These are phyloP conservation scores for Leontocebus nigricollis DNA, from an alignment of 2,797 vertebrate species.

Conservation along the genomic window DNA sequence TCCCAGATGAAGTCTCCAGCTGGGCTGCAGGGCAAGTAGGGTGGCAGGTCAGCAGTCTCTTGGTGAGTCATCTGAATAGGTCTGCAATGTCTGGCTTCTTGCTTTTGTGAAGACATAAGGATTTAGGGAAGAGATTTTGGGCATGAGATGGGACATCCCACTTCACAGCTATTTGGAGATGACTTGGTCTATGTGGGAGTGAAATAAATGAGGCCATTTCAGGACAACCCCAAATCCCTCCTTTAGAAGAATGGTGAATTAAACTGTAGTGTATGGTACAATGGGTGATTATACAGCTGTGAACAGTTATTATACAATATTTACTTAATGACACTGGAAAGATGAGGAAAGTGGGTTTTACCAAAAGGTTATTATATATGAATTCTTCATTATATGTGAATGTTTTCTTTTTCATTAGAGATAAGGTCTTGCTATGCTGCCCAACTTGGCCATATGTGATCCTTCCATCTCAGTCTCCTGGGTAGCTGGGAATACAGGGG, in stretches of 20 bases:
- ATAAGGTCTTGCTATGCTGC: neutral
- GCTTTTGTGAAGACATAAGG: neutral
- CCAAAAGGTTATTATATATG: neutral
- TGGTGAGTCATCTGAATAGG: neutral
- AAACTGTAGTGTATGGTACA: neutral
- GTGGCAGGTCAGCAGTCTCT: neutral
- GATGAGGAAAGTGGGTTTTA: neutral
- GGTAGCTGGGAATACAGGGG: neutral
- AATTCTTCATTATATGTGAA: neutral
- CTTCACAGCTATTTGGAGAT: slow-evolving; percentile 44
- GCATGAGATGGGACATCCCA: neutral
- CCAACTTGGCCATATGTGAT: neutral
- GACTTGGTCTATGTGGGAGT: neutral
- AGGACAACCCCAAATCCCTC: neutral
- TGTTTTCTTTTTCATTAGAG: neutral
- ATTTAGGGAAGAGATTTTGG: neutral
- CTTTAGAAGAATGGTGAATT: neutral
- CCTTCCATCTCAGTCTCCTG: neutral
- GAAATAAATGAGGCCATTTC: slow-evolving; percentile 33
- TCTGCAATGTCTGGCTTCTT: neutral
- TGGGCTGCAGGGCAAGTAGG: neutral
- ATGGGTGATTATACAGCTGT: neutral
- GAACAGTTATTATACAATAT: neutral
- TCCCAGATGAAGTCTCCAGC: neutral
- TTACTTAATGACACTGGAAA: neutral